A percentile compares a stretch with the other conserved stretches of the same genome.
Conservation (phyloP, 2,797 vertebrate genomes). For the Potorous gilbertii region DNA sequence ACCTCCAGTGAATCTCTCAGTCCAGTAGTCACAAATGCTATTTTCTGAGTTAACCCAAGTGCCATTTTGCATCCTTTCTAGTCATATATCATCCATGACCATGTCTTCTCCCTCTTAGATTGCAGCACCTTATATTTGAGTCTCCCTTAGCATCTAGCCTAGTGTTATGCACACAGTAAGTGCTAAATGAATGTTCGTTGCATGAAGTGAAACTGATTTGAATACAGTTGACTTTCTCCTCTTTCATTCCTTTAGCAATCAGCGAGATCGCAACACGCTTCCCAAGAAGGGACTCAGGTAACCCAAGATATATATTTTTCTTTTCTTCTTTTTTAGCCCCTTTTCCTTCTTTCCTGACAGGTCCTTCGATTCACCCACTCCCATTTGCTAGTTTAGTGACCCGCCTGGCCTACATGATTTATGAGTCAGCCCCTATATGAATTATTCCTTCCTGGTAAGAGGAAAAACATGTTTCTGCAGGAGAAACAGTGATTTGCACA, state of each 20-base stretch:
- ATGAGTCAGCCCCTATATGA: neutral
- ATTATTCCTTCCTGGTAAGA: neutral
- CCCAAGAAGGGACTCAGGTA: slow-evolving; percentile 98
- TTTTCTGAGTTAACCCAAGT: neutral
- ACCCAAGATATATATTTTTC: neutral
- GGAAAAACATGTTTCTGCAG: neutral
- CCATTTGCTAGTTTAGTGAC: neutral
- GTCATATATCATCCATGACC: neutral
- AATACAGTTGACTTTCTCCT: neutral
- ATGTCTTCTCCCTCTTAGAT: neutral
- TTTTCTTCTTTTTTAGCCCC: too few species aligned
- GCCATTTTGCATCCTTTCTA: neutral
- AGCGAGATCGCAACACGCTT: slow-evolving; percentile 94
- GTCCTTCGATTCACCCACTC: neutral
- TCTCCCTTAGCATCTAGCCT: neutral
- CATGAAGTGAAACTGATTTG: neutral
- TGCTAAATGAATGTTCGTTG: neutral
- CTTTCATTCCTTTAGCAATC: slow-evolving; percentile 86
- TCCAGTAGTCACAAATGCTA: neutral
- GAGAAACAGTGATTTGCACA: neutral
- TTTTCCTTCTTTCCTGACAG: neutral
- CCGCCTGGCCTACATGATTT: neutral
- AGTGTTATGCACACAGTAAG: neutral
- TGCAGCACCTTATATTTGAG: neutral
- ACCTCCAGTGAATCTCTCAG: neutral